These are phyloP conservation scores for Apodemus sylvaticus DNA, from an alignment of 2,113 vertebrate species.

Conservation along the genomic window DNA sequence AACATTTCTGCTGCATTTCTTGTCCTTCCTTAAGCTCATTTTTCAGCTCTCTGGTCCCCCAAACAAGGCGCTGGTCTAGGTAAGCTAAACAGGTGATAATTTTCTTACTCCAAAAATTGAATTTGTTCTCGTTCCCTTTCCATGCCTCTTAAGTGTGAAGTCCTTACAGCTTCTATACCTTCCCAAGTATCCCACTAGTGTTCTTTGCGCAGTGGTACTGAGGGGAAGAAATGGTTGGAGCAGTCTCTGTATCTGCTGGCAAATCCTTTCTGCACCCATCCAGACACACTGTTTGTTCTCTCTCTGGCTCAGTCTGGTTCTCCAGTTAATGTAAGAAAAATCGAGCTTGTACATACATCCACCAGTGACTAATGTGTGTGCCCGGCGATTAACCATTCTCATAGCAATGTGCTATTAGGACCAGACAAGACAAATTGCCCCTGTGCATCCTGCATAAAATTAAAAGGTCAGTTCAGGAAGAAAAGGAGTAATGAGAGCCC, in stretches of 20 bases:
- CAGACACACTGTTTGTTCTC: not conserved
- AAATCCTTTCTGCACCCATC: not conserved
- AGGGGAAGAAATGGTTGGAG: not conserved
- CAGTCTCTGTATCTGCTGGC: not conserved
- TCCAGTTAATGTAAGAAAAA: constrained; percentile 17
- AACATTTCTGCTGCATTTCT: not conserved
- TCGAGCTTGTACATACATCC: constrained; percentile 38
- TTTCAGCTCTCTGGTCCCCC: not conserved
- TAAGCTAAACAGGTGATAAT: not conserved
- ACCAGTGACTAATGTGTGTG: constrained; percentile 47
- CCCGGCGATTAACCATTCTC: constrained; percentile 42
- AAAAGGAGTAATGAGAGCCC: constrained; percentile 50
- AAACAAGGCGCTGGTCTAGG: not conserved
- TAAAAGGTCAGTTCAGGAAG: constrained; percentile 76
- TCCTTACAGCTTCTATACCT: not conserved
- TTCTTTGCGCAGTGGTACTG: not conserved
- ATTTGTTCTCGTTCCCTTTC: not conserved
- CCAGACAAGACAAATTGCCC: constrained; percentile 65
- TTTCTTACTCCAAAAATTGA: not conserved
- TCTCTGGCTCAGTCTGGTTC: not conserved
- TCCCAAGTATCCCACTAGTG: not conserved
- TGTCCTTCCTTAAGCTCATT: not conserved
- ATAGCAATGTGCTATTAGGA: constrained; percentile 30
- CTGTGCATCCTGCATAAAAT: constrained; percentile 44
- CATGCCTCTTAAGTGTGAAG: not conserved